Evolutionary conservation across 2,113 vertebrate species (phyloP), one percentile per base, ranked within the genome.

Genomic region (Hydropotes inermis): DNA sequence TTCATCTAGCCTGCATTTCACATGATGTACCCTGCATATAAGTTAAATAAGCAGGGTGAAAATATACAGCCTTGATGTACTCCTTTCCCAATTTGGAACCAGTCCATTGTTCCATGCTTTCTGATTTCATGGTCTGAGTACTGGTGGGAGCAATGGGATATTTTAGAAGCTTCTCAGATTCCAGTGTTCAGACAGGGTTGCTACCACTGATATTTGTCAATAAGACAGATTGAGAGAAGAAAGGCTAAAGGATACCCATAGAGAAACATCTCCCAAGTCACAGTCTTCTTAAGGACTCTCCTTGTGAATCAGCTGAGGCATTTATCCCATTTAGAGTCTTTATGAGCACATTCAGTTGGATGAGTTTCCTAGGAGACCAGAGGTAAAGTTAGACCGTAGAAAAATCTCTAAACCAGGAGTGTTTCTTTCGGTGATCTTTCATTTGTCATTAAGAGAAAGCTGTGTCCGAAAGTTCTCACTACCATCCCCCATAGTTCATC

Each of bases 291-390:
- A 3, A 36, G 45, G 25, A 85, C 47, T 70, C 55, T 64, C 11
- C 15, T n/a, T 58, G 3, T 39, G 79, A 89, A 60, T 25, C 50
- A 50, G 10, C 43, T 54, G 43, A 47, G 36, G 4, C 16, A 23
- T 78, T 55, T 89, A 58, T 79, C 61, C 45, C 21, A 89, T 19
- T 70, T 67, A n/a, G 28, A 50, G 61, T 89, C 19, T 88, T 61
- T 52, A 43, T 55, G 50, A 92, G 88, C 33, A 43, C 60, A 27
- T 33, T 39, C 9, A 11, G 7, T 55, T 54, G 23, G 43, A 36
- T 25, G 60, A 88, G 45, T 97, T 96, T 93, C 83, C 86, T 93
- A 96, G 94, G 81, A 92, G 76, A 92, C 89, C 9, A 36, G 83
- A 96, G 61, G 47, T 57, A 89, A n/a, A 12, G 14, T 58, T 28